Conservation (phyloP, 2,113 vertebrate genomes). For the Pseudopodoces humilis region DNA sequence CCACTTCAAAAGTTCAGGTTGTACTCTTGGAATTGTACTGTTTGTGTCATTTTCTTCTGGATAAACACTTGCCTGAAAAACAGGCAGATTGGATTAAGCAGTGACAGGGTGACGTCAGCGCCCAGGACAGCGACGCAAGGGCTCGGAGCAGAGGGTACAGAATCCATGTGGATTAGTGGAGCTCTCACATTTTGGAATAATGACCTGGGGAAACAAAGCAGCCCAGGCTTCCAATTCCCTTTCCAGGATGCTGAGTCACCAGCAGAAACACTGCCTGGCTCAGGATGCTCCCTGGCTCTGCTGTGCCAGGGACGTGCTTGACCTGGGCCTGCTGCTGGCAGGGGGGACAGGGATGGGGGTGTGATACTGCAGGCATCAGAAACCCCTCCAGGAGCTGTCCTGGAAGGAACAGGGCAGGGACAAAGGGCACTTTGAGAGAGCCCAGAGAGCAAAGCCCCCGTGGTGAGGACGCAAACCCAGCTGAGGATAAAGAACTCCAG, state of each 20-base stretch:
- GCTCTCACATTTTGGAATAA: neutral
- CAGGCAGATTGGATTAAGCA: neutral
- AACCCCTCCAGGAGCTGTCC: neutral
- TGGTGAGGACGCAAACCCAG: neutral
- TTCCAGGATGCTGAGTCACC: neutral
- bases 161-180: neutral
- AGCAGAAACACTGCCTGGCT: neutral
- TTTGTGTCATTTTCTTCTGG: neutral
- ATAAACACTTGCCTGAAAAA: neutral
- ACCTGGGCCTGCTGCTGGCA: neutral
- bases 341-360: neutral
- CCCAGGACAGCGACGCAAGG: fast-evolving
- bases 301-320: neutral
- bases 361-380: neutral
- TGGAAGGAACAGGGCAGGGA: neutral
- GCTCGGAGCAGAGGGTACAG: neutral
- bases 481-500: conserved; percentile 3
- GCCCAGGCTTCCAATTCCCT: neutral
- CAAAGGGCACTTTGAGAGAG: neutral
- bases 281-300: neutral
- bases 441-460: neutral
- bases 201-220: neutral
- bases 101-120: neutral
- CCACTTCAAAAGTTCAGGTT: neutral
- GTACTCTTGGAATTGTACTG: neutral